These are phyloP conservation scores for Catalaphyllia jardinei DNA, from an alignment of 64 coral and sea anemone species.

Conservation along the genomic window DNA sequence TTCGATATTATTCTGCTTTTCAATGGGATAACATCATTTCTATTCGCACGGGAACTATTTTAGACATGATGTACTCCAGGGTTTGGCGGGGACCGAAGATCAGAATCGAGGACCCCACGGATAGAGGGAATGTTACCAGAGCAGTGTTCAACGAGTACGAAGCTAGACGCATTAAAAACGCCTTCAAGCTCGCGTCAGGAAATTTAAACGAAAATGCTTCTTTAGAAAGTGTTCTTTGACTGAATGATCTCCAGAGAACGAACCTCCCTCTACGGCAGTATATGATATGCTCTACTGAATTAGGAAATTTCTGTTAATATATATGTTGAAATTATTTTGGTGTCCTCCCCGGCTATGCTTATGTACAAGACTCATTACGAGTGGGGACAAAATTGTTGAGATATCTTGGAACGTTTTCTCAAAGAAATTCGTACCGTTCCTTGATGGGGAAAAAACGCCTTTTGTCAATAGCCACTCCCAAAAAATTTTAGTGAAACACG, in stretches of 20 bases:
- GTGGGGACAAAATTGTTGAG: too few species aligned
- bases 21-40: neutral
- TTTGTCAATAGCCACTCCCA: too few species aligned
- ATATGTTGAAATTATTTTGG: too few species aligned
- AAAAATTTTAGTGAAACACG: too few species aligned
- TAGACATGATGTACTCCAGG: constrained; percentile 1
- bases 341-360: too few species aligned
- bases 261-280: too few species aligned
- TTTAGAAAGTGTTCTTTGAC: constrained; percentile 8
- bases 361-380: too few species aligned
- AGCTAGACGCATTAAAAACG: constrained; percentile 23
- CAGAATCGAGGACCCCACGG: constrained; percentile 37
- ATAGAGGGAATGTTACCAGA: constrained; percentile 29
- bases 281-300: too few species aligned
- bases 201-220: neutral
- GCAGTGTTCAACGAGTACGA: constrained; percentile 17
- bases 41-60: constrained; percentile 2
- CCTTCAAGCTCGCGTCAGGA: neutral
- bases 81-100: constrained; percentile 35
- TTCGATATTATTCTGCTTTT: constrained; percentile 17
- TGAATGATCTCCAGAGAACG: neutral
- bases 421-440: too few species aligned
- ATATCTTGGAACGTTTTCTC: too few species aligned
- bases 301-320: too few species aligned
- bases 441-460: too few species aligned